Conservation (phyloP, 2,113 vertebrate genomes). For the Empidonax alnorum region DNA sequence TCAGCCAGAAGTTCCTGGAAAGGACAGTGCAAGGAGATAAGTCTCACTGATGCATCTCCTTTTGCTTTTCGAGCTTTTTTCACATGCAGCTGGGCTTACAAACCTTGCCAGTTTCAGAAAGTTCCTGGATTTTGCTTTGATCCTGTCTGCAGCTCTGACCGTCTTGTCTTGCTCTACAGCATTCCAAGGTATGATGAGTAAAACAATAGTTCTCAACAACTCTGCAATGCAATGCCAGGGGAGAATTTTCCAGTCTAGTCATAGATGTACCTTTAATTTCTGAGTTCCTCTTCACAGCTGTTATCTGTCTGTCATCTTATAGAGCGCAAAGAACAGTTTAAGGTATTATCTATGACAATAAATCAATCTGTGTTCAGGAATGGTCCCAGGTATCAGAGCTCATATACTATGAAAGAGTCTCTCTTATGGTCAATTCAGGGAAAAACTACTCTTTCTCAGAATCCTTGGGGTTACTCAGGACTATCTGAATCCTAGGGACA, state of each 20-base stretch:
- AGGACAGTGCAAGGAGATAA: background rate
- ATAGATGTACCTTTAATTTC: background rate
- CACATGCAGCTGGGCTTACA: background rate
- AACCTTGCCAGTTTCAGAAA: background rate
- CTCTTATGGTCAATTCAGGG: background rate
- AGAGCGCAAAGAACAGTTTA: background rate
- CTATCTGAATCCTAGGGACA: background rate
- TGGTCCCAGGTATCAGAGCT: background rate
- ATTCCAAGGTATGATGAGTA: fast-evolving
- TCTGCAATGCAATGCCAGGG: background rate
- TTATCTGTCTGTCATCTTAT: background rate
- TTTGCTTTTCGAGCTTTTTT: background rate
- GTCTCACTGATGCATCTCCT: background rate
- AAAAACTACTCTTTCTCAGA: background rate
- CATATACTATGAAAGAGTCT: background rate
- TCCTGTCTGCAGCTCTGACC: background rate
- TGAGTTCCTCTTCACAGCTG: background rate
- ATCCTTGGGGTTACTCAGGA: background rate
- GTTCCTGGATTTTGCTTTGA: background rate
- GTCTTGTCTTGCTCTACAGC: background rate
- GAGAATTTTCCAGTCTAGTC: background rate
- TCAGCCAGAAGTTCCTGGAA: background rate
- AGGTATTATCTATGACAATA: background rate
- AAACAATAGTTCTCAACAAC: background rate
- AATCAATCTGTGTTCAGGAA: background rate